A percentile compares a stretch with the other conserved stretches of the same genome.
phyloP scores from a whole-genome alignment of 2,113 vertebrate species.

The Halichoerus grypus region DNA sequence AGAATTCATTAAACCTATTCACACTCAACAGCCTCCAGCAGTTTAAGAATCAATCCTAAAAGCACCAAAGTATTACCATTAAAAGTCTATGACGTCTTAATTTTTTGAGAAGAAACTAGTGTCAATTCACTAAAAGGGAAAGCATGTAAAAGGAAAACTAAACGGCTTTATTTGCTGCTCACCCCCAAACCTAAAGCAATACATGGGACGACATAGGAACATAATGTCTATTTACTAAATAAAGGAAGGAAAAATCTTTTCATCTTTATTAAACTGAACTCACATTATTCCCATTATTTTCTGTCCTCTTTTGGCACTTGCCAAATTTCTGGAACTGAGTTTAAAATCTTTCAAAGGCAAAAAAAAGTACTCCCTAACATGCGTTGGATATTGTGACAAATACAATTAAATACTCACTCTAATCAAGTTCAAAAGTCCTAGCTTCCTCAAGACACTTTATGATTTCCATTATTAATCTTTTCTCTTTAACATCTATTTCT shows the following conservation, averaged over 20 bases:
- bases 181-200: neutral
- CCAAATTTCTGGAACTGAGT: neutral
- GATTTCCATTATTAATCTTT: neutral
- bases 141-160: neutral
- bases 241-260: neutral
- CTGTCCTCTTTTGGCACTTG: neutral
- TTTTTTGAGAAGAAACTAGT: neutral
- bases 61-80: neutral
- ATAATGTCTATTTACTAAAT: neutral
- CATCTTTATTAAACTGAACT: neutral
- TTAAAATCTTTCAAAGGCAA: neutral
- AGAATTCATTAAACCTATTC: slow-evolving; percentile 17
- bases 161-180: neutral
- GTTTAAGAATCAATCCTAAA: slow-evolving; percentile 31
- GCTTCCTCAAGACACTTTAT: neutral
- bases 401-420: neutral
- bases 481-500: slow-evolving; percentile 24
- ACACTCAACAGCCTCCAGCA: neutral
- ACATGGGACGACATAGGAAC: neutral
- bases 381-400: neutral
- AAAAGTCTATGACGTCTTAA: neutral
- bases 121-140: slow-evolving; percentile 29
- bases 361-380: neutral
- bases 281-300: neutral
- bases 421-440: slow-evolving; percentile 11